Evolutionary conservation across 2,888 invertebrate genomes (phyloP), one percentile per base, ranked within the genome.

Genomic region (Cremastinae sp.): DNA sequence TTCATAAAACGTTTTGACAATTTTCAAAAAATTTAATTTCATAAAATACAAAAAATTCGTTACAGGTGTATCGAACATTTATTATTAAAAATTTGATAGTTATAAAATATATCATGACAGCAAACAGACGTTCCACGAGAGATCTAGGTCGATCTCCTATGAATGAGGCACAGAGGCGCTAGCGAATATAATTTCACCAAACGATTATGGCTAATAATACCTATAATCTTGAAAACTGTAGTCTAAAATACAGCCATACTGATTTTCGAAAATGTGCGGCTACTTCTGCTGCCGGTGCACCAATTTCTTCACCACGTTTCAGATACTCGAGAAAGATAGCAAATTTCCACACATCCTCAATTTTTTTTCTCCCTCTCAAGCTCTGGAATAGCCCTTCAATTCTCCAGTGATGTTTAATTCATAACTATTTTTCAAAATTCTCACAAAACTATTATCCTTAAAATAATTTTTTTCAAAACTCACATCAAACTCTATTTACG

Each of bases 91-190:
- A n/a, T n/a, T n/a, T n/a, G n/a, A n/a, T n/a, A n/a, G n/a, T n/a
- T n/a, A n/a, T n/a, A n/a, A n/a, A n/a, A n/a, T n/a, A n/a, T n/a
- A n/a, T n/a, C n/a, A n/a, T 14, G 58, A 64, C 43, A 64, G 62
- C 64, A 58, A 64, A 73, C 76, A 59, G 61, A 43, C 64, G 64
- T 69, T 59, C 45, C 64, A 69, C 69, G 53, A 76, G 64, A 59
- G 69, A 76, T 76, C 47, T 73, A 73, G 76, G 76, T 76, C 76
- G 76, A 73, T 69, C 66, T 73, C 73, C 75, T 68, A 79, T 78
- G 80, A 80, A 76, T 80, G 74, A 80, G 70, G 78, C 70, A 79
- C 74, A 70, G 79, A 78, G 76, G 79, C 78, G 79, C 78, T 73
- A 68, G 78, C 74, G 74, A 78, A 78, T n/a, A n/a, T 76, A 71